Evolutionary conservation across 2,797 vertebrate species (phyloP), one percentile per base, ranked within the genome.

Genomic region (Eulemur mongoz): DNA sequence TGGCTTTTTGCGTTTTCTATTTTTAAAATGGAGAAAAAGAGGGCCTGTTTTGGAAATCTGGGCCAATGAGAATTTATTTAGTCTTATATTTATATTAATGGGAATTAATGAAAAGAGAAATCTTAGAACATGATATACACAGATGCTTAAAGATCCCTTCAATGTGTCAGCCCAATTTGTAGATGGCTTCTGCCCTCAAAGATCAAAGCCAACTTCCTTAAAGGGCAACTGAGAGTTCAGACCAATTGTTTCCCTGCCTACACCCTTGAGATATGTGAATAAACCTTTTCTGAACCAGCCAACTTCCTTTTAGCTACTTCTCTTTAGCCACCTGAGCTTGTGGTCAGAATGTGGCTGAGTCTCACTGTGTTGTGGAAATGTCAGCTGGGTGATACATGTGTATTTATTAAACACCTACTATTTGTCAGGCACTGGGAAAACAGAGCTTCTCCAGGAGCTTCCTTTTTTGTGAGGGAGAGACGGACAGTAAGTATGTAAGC

Each of bases 241-340:
- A 63, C 23, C 23, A 72, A 57, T 23, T 67, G 2, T 85, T 90
- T 92, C 70, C 85, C 57, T 87, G 23, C 90, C 72, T 72, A 61
- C 1, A 92, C 18, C 48, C 25, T 50, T 57, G 7, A 93, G 50
- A 81, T 57, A 32, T 2, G 35, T 61, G 35, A 82, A 91, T 76
- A 70, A 94, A 81, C 40, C 54, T 87, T 86, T 95, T 87, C 65
- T 95, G 86, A 87, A 92, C 50, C 54, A 67, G 38, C 15, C 48
- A 78, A 38, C 48, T 93, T 96, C 61, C 27, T 15, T 76, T 85
- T 35, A 80, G 80, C 61, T 61, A 79, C 38, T 87, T 85, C 35
- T 63, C 27, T 63, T 91, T 87, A 90, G 65, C 52, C 27, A 85
- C 7, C 15, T 15, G 30, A 92, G 43, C 70, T 38, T 72, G 40